These are phyloP conservation scores for Argyra leucocephala DNA, from an alignment of 2,888 invertebrate species.

Conservation along the genomic window DNA sequence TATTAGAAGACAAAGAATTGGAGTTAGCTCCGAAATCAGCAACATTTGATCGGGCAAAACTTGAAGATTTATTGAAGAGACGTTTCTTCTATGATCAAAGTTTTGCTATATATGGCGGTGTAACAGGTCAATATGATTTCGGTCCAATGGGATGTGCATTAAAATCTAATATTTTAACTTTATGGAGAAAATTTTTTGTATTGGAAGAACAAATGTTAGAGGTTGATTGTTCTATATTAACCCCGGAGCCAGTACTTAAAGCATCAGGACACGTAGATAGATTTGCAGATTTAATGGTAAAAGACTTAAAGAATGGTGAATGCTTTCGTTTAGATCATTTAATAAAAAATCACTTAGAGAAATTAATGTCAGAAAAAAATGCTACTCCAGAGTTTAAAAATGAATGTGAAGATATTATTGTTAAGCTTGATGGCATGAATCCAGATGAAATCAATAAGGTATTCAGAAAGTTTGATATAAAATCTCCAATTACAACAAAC, in stretches of 20 bases:
- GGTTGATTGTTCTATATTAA: constrained; percentile 94
- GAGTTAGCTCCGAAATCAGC: constrained; percentile 61
- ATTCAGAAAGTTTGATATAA: constrained; percentile 82
- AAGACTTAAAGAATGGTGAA: constrained; percentile 90
- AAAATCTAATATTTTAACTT: constrained; percentile 84
- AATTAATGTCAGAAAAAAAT: constrained; percentile 75
- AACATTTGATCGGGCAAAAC: constrained; percentile 79
- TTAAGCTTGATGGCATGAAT: constrained; percentile 76
- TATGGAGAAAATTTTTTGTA: constrained; percentile 93
- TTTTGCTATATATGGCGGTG: constrained; percentile 98
- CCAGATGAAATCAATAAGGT: constrained; percentile 79
- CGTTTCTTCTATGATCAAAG: constrained; percentile 98
- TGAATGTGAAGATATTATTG: constrained; percentile 37
- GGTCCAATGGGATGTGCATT: constrained; percentile 99
- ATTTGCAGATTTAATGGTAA: constrained; percentile 99
- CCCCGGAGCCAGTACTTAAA: constrained; percentile 92
- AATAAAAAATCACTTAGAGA: constrained; percentile 88
- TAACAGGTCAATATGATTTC: constrained; percentile 87
- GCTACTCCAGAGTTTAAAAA: constrained; percentile 52
- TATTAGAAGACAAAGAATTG: constrained; percentile 86
- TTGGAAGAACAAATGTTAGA: constrained; percentile 98
- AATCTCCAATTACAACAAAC: constrained; percentile 90
- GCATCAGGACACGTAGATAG: constrained; percentile 98
- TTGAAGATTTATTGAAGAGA: constrained; percentile 94
- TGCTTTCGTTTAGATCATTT: constrained; percentile 96